These are phyloP conservation scores for Cydia fagiglandana DNA, from an alignment of 1,140 invertebrate species.

Conservation along the genomic window DNA sequence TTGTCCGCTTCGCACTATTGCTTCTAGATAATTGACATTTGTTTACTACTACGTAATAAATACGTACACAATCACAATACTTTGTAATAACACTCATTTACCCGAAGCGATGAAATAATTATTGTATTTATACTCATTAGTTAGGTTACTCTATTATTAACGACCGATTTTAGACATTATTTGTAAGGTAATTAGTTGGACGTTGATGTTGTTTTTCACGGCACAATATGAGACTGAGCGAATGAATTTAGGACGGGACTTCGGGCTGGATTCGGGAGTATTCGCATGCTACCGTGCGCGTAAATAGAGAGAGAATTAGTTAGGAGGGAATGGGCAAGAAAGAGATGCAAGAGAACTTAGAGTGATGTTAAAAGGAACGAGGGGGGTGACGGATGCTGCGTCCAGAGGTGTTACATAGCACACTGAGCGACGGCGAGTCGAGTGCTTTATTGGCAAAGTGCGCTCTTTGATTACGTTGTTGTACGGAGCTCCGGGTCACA, in stretches of 20 bases:
- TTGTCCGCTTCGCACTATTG: constrained; percentile 5
- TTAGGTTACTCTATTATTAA: not conserved
- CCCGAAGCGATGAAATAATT: not conserved
- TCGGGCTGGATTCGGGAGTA: constrained; percentile 53
- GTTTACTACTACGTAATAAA: constrained; percentile 25
- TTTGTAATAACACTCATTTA: constrained; percentile 14
- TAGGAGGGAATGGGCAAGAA: constrained; percentile 38
- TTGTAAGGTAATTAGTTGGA: constrained; percentile 40
- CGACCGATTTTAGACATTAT: constrained; percentile 39
- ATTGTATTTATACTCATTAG: constrained; percentile 10
- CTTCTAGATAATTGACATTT: not conserved
- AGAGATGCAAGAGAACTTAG: constrained; percentile 38
- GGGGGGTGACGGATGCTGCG: constrained; percentile 60
- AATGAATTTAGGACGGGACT: constrained; percentile 56
- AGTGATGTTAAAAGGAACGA: constrained; percentile 34
- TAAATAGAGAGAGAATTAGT: constrained; percentile 38
- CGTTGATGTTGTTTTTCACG: constrained; percentile 43
- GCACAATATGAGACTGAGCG: constrained; percentile 43
- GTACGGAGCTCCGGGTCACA: not conserved
- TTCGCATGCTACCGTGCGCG: constrained; percentile 40
- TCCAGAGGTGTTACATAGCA: not conserved
- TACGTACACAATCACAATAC: constrained; percentile 6
- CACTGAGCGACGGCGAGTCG: not conserved
- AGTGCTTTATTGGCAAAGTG: not conserved
- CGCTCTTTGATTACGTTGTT: not conserved